Conservation (phyloP, 2,797 vertebrate species). For the Numenius phaeopus region DNA sequence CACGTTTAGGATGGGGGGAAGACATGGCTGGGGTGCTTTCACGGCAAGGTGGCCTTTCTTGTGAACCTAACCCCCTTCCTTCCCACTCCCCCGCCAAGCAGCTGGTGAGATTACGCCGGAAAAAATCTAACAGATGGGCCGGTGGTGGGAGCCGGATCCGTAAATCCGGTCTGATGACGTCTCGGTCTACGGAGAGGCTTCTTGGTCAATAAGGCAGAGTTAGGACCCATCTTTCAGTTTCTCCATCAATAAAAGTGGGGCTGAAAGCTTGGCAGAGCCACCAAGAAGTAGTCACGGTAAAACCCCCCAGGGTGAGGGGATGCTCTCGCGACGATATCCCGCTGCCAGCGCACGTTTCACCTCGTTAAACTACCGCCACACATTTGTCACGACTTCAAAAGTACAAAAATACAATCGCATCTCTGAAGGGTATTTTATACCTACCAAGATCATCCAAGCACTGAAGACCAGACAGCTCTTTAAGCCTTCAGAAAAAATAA, state of each 20-base stretch:
- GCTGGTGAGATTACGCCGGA: background rate
- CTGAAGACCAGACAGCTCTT: slow-evolving; percentile 27
- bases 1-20: background rate
- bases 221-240: background rate
- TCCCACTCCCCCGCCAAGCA: background rate
- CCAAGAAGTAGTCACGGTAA: background rate
- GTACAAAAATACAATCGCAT: slow-evolving; percentile 34
- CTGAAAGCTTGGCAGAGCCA: background rate
- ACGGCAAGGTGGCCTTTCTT: background rate
- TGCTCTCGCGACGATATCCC: accelerated
- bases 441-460: slow-evolving; percentile 20
- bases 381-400: background rate
- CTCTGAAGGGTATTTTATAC: slow-evolving; percentile 43
- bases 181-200: background rate
- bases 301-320: background rate
- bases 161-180: background rate
- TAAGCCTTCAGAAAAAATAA: slow-evolving; percentile 9
- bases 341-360: background rate
- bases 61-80: background rate
- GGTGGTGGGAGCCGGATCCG: background rate
- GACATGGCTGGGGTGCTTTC: background rate
- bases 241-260: background rate
- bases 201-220: background rate
- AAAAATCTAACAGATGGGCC: slow-evolving; percentile 24
- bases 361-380: background rate